Conservation (phyloP, 2,888 invertebrate species). For the Clistopyga incitator region DNA sequence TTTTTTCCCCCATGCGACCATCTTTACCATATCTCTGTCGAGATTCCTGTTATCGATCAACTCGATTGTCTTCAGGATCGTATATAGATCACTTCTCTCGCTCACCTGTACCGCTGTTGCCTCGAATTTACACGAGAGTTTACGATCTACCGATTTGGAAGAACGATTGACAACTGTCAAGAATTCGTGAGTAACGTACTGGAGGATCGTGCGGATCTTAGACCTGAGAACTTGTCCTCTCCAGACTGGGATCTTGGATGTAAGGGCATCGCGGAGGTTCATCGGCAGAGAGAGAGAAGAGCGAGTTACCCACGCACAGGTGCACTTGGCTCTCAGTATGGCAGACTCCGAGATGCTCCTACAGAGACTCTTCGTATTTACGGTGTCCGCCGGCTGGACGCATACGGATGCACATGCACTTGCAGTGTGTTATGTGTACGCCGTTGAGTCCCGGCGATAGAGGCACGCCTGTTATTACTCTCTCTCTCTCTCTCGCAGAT, state of each 20-base stretch:
- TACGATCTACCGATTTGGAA: slow-evolving; percentile 32
- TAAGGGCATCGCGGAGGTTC: slow-evolving; percentile 11
- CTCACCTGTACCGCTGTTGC: slow-evolving; percentile 56
- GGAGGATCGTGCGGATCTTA: slow-evolving; percentile 12
- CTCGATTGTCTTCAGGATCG: slow-evolving; percentile 49
- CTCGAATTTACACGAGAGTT: slow-evolving; percentile 60
- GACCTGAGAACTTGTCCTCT: slow-evolving; percentile 20
- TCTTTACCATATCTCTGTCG: not conserved
- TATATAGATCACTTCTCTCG: slow-evolving; percentile 44
- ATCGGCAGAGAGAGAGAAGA: slow-evolving; percentile 15
- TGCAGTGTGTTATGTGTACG: not conserved
- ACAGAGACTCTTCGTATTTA: slow-evolving; percentile 11
- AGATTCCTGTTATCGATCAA: slow-evolving; percentile 42
- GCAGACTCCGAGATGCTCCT: slow-evolving; percentile 6
- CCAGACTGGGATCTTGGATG: slow-evolving; percentile 7
- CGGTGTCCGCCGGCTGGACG: slow-evolving; percentile 19
- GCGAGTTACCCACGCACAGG: slow-evolving; percentile 46
- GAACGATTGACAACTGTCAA: slow-evolving; percentile 50
- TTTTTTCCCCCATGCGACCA: not conserved
- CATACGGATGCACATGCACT: not conserved
- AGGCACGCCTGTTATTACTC: slow-evolving; percentile 81
- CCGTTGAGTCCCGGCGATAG: slow-evolving; percentile 53
- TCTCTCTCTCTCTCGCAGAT: slow-evolving; percentile 78
- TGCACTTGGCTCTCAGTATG: slow-evolving; percentile 33
- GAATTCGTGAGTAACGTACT: slow-evolving; percentile 57